Evolutionary conservation across 1,140 invertebrate genomes (phyloP), one percentile per base, ranked within the genome.

Genomic region (Drosophila pseudoobscura): DNA sequence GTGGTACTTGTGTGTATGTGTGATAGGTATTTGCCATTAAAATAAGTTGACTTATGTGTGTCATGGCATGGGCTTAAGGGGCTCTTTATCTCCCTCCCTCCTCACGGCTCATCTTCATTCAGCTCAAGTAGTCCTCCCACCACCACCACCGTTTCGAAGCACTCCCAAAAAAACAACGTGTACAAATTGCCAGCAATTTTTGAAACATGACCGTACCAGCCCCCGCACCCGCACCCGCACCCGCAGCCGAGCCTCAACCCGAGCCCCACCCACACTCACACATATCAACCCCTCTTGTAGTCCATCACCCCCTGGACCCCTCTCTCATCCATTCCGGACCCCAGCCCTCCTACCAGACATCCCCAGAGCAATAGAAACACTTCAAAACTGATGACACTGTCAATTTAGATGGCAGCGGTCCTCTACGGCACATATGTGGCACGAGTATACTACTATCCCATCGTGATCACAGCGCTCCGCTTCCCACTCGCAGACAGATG

Each of bases 301-400:
- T 6, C 26, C 26, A 26, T 26, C 26, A 26, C 26, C 57, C 49
- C 29, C 49, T 44, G 8, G 24, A 11, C 17, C 31, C 29, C 49
- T 15, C 17, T 6, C 9, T 24, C 43, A 26, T 15, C 20, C 26
- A 45, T 43, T 53, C 3, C 2, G 6, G 29, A 0, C 17, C 26
- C 24, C 22, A 9, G 15, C 22, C 22, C 13, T 11, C 24, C 11
- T 26, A 35, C 5, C 46, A 17, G 43, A 29, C 58, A 26, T 15
- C 44, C 17, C 47, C 56, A 55, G 41, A 51, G 44, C 51, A 47
- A 50, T 45, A 59, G 69, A 59, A 49, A 55, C 78, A 82, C 78
- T 82, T 82, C 74, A 83, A 70, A 83, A 83, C 63, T 82, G 79
- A 82, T 82, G 79, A 83, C 79, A 83, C 79, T 82, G 79, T 83